Percentiles rank a stretch among this genome's conserved stretches.
These are phyloP conservation scores for Stenoptilia bipunctidactyla DNA, from an alignment of 2,888 invertebrate genomes.

Conservation along the genomic window DNA sequence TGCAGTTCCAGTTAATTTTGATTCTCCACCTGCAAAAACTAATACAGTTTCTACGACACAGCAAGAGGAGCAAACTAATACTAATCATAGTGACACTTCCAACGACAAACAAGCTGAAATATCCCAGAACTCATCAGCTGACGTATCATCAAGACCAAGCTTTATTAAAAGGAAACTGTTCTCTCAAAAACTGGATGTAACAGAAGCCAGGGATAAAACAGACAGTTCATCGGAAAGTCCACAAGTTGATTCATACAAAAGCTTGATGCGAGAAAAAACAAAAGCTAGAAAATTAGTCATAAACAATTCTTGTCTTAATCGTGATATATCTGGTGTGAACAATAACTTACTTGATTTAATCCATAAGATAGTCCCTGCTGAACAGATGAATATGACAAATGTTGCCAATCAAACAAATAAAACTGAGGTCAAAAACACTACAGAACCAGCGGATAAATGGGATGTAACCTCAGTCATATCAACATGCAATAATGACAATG, in stretches of 20 bases:
- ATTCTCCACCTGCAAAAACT: background rate
- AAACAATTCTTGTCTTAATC: constrained; percentile 42
- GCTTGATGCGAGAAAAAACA: constrained; percentile 36
- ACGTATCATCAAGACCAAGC: constrained; percentile 46
- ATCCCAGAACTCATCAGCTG: constrained; percentile 18
- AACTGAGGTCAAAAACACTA: constrained; percentile 21
- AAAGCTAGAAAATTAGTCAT: constrained; percentile 45
- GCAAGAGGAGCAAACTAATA: background rate
- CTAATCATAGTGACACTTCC: background rate
- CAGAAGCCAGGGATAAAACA: constrained; percentile 32
- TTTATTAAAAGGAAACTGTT: constrained; percentile 57
- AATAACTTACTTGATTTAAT: constrained; percentile 47
- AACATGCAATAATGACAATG: constrained; percentile 30
- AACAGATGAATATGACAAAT: constrained; percentile 36
- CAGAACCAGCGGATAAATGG: constrained; percentile 31
- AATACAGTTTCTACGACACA: background rate
- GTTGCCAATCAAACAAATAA: constrained; percentile 24
- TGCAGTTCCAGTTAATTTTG: background rate
- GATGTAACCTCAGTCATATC: constrained; percentile 41
- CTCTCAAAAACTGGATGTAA: constrained; percentile 47
- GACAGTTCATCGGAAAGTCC: constrained; percentile 36
- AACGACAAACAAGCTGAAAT: background rate
- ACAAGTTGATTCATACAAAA: constrained; percentile 28
- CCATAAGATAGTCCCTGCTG: constrained; percentile 49
- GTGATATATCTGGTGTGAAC: constrained; percentile 36